Evolutionary conservation across 2,113 vertebrate species (phyloP).

Genomic region (Bubalus kerabau): DNA sequence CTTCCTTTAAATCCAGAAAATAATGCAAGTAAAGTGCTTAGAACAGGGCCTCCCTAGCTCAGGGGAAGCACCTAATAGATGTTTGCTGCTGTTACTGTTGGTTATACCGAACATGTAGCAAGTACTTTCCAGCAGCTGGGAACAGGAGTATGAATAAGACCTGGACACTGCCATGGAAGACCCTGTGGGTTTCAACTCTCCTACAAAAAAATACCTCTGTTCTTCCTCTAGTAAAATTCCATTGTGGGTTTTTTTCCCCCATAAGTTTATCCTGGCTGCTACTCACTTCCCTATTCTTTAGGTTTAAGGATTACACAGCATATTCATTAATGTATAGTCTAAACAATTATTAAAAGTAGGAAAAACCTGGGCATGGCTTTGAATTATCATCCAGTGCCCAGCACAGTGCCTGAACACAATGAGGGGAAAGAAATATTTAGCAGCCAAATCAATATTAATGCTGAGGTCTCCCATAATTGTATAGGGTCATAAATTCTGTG

Average conservation of each 20-base stretch:
- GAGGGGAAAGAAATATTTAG: not conserved
- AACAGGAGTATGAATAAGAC: not conserved
- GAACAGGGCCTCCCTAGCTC: not conserved
- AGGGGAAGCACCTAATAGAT: no score
- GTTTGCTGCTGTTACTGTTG: not conserved
- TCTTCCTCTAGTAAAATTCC: not conserved
- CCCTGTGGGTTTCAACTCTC: not conserved
- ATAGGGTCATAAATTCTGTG: not conserved
- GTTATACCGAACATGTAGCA: not conserved
- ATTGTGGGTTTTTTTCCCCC: not conserved
- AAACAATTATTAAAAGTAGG: slow-evolving; percentile 5
- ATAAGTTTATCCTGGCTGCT: not conserved
- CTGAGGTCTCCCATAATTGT: not conserved
- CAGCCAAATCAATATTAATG: not conserved
- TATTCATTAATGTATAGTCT: not conserved
- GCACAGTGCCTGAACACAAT: not conserved
- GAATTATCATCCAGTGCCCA: not conserved
- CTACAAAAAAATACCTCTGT: not conserved
- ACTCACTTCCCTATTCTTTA: not conserved
- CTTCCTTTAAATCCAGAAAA: not conserved
- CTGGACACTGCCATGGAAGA: not conserved
- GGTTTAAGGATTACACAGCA: not conserved
- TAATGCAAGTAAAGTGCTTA: not conserved
- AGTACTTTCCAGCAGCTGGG: not conserved
- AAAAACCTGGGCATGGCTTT: not conserved